phyloP scores from a whole-genome alignment of 2,888 invertebrate species.

The Stenodema calcarata region DNA sequence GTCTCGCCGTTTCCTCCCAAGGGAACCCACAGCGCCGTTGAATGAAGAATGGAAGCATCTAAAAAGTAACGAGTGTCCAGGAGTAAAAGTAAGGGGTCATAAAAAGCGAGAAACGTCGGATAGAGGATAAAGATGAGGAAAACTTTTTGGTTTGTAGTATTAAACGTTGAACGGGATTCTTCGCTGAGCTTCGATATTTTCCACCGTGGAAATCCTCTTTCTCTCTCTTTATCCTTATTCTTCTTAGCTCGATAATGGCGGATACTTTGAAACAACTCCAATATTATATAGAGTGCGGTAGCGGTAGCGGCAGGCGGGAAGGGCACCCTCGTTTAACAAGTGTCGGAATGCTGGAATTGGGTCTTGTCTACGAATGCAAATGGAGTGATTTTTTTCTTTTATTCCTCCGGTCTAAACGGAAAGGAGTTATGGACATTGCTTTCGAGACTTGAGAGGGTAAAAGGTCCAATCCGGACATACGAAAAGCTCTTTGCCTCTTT shows the following conservation, averaged over 20 bases:
- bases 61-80: not conserved
- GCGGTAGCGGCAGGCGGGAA: not conserved
- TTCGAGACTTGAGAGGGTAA: not conserved
- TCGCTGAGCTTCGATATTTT: not conserved
- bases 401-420: not conserved
- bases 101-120: not conserved
- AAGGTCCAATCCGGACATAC: not conserved
- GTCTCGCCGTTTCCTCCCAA: not conserved
- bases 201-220: not conserved
- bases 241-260: slow-evolving; percentile 3
- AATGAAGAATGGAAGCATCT: not conserved
- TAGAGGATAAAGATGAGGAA: not conserved
- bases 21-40: not conserved
- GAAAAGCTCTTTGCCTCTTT: not conserved
- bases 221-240: not conserved
- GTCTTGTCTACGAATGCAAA: not conserved
- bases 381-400: not conserved
- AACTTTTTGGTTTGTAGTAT: not conserved
- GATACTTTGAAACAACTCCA: not conserved
- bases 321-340: not conserved
- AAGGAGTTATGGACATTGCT: not conserved
- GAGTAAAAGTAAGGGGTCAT: not conserved
- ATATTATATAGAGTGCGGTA: not conserved
- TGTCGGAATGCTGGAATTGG: not conserved
- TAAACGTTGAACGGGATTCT: not conserved